Conservation (phyloP, 2,888 invertebrate genomes). For the Idaea biselata region DNA sequence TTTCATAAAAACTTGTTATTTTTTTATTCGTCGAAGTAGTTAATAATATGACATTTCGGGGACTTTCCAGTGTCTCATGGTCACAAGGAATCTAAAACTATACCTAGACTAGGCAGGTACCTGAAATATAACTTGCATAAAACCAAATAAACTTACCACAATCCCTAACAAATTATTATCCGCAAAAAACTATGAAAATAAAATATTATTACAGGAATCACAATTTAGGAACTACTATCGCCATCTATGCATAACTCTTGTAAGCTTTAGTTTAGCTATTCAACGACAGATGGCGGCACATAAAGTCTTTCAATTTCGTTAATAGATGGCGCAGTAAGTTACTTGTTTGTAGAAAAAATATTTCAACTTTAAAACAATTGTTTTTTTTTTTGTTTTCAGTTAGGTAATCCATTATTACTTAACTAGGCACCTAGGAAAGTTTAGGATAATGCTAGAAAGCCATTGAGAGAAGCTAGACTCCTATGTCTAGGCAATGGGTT, state of each 20-base stretch:
- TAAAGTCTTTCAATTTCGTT: neutral
- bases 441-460: no score
- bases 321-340: neutral
- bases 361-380: neutral
- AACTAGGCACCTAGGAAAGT: no score
- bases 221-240: neutral
- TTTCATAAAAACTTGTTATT: no score
- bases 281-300: slow-evolving; percentile 31
- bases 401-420: no score
- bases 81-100: neutral
- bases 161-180: no score
- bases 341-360: neutral
- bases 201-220: neutral
- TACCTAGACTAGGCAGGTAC: neutral
- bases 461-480: no score
- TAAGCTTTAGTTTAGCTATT: slow-evolving; percentile 21
- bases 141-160: neutral
- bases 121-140: neutral
- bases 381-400: neutral
- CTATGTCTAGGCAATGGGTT: no score
- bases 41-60: no score
- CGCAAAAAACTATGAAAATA: neutral
- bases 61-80: neutral
- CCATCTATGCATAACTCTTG: neutral
- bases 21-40: no score